Percentiles rank a stretch among this genome's conserved stretches.
Conservation (phyloP, 1,140 invertebrate genomes). For the Dendroctonus valens region DNA sequence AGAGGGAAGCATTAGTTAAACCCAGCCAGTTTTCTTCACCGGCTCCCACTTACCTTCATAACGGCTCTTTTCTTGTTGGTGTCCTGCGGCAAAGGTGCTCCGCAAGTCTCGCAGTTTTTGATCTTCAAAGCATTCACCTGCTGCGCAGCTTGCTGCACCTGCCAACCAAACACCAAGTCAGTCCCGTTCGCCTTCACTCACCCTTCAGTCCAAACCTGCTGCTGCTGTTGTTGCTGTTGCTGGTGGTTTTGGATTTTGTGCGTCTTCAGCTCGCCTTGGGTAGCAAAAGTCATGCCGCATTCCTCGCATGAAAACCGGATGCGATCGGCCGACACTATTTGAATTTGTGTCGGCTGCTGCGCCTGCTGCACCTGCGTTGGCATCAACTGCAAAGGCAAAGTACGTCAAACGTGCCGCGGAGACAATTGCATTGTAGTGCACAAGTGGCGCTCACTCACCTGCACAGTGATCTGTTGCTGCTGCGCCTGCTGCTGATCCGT, state of each 20-base stretch:
- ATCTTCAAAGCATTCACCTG: constrained; percentile 49
- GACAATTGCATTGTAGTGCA: neutral
- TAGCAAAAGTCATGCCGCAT: constrained; percentile 58
- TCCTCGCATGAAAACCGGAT: constrained; percentile 60
- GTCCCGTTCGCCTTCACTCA: no score
- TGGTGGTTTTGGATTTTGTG: constrained; percentile 48
- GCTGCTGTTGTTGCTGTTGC: constrained; percentile 37
- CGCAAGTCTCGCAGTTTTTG: constrained; percentile 54
- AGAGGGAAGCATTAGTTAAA: neutral
- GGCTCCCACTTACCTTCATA: constrained; percentile 41
- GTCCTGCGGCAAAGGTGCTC: constrained; percentile 51
- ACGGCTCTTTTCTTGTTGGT: constrained; percentile 50
- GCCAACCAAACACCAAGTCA: constrained; percentile 8
- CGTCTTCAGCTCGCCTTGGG: constrained; percentile 57
- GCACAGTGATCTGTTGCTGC: constrained; percentile 56
- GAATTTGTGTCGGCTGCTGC: constrained; percentile 53
- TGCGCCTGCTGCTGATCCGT: constrained; percentile 52
- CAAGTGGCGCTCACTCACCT: constrained; percentile 40
- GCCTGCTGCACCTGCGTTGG: constrained; percentile 41
- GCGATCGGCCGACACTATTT: constrained; percentile 62
- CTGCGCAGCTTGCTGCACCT: constrained; percentile 41
- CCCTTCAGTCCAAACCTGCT: neutral
- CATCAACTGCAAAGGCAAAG: constrained; percentile 30
- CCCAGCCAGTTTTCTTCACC: neutral
- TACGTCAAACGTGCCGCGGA: neutral